These are phyloP conservation scores for Sesamia nonagrioides DNA, from an alignment of 1,140 invertebrate species.

Conservation along the genomic window DNA sequence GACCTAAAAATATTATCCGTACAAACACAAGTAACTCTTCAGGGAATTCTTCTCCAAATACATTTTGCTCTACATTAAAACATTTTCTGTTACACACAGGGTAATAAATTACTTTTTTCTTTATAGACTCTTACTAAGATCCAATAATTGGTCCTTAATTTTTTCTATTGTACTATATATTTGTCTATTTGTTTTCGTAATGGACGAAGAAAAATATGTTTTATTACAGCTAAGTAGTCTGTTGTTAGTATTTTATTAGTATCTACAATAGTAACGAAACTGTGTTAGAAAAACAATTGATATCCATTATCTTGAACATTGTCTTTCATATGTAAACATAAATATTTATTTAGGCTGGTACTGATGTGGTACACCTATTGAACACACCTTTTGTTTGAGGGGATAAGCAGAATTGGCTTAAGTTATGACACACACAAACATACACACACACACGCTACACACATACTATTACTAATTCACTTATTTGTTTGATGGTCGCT, in stretches of 20 bases:
- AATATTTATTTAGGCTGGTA: neutral
- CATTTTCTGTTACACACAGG: neutral
- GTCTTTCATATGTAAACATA: neutral
- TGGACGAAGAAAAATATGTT: neutral
- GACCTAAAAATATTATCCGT: neutral
- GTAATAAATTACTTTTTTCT: neutral
- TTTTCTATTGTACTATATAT: neutral
- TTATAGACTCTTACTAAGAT: neutral
- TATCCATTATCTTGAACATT: neutral
- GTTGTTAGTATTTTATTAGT: neutral
- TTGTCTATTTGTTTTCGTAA: neutral
- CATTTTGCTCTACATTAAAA: conserved; percentile 12
- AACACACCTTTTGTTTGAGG: neutral
- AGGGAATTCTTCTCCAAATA: neutral
- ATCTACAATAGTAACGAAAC: neutral
- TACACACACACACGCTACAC: too few relatives aligned
- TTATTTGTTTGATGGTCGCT: too few relatives aligned
- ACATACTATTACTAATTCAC: too few relatives aligned
- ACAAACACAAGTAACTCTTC: conserved; percentile 15
- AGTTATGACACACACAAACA: too few relatives aligned
- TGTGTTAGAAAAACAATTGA: neutral
- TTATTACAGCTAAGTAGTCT: neutral
- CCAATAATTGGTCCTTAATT: neutral
- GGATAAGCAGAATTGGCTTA: neutral
- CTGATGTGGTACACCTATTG: too few relatives aligned